These are phyloP conservation scores for Sterna hirundo DNA, from an alignment of 2,113 vertebrate species.

Conservation along the genomic window DNA sequence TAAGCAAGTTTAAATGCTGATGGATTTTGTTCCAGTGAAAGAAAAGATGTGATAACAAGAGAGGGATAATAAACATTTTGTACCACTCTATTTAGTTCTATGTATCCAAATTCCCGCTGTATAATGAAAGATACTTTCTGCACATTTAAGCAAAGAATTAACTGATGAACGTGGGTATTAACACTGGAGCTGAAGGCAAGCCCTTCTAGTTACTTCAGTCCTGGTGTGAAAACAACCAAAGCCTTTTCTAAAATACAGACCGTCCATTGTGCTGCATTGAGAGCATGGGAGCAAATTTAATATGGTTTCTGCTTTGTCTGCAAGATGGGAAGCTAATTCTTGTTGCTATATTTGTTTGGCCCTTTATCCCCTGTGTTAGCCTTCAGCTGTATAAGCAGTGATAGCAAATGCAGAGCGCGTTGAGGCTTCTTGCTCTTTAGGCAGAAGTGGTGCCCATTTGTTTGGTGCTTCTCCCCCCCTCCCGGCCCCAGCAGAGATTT, in stretches of 20 bases:
- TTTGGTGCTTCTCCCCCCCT: not conserved
- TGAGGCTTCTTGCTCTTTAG: not conserved
- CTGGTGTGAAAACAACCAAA: not conserved
- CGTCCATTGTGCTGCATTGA: not conserved
- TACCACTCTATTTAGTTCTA: not conserved
- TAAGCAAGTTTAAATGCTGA: not conserved
- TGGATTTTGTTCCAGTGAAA: not conserved
- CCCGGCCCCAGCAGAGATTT: not conserved
- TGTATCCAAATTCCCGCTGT: not conserved
- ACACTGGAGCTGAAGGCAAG: not conserved
- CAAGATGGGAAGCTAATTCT: not conserved
- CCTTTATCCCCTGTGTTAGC: not conserved
- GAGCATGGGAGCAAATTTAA: not conserved
- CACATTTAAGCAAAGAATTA: not conserved
- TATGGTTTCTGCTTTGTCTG: not conserved
- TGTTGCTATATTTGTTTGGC: slow-evolving; percentile 1
- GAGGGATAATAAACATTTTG: not conserved
- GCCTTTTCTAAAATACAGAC: not conserved
- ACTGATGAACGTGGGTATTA: not conserved
- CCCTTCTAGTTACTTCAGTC: not conserved
- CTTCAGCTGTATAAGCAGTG: not conserved
- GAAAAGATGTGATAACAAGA: not conserved
- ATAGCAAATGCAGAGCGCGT: not conserved
- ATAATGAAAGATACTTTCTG: not conserved
- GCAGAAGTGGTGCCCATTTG: not conserved